A percentile compares a stretch with the other conserved stretches of the same genome.
These are phyloP conservation scores for Maniola hyperantus DNA, from an alignment of 2,888 invertebrate species.

Conservation along the genomic window DNA sequence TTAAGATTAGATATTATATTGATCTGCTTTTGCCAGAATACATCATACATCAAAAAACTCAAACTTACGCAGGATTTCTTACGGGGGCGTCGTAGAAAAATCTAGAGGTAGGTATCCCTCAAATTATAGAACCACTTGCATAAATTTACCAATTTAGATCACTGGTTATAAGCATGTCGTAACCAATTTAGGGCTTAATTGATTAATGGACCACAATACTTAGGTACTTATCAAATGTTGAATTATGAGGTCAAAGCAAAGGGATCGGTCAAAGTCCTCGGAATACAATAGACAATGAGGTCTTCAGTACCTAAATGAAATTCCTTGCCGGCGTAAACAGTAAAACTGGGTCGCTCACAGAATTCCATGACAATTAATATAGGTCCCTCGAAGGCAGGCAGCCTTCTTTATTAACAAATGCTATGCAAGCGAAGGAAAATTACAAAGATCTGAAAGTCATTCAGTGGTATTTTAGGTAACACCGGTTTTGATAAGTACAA, in stretches of 20 bases:
- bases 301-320: constrained; percentile 54
- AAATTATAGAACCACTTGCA: background rate
- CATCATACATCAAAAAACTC: background rate
- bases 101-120: background rate
- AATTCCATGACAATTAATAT: constrained; percentile 15
- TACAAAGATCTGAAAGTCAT: background rate
- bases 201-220: constrained; percentile 18
- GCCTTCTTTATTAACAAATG: constrained; percentile 4
- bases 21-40: background rate
- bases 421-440: background rate
- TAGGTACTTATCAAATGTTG: constrained; percentile 7
- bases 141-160: constrained; percentile 12
- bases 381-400: constrained; percentile 7
- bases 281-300: constrained; percentile 42
- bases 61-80: background rate
- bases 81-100: background rate
- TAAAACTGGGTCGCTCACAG: constrained; percentile 13
- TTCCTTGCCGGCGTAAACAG: constrained; percentile 43
- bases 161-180: constrained; percentile 14
- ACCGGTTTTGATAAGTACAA: background rate
- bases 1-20: no score
- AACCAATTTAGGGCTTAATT: constrained; percentile 7
- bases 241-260: constrained; percentile 30
- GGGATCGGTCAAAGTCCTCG: constrained; percentile 49
- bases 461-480: background rate